Percentiles rank a stretch among this genome's conserved stretches.
Evolutionary conservation across 2,888 invertebrate genomes (phyloP).

Genomic region (Andrena marginata): DNA sequence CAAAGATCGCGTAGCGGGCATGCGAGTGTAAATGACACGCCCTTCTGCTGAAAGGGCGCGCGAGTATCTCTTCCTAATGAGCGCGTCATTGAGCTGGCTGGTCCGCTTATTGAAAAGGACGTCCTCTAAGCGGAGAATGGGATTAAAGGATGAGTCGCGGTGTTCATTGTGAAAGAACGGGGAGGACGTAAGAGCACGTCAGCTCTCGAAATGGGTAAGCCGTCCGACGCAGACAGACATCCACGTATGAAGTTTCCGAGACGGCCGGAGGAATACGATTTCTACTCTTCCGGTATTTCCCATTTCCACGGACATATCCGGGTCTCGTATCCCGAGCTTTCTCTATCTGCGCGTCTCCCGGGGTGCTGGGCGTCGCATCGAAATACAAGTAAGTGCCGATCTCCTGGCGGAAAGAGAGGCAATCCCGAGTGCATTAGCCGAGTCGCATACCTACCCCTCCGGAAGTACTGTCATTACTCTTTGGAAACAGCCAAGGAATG

Average conservation of each 20-base stretch:
- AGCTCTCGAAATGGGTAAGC: not conserved
- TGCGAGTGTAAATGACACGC: not conserved
- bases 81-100: not conserved
- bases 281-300: slow-evolving; percentile 56
- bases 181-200: not conserved
- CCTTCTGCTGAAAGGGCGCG: not conserved
- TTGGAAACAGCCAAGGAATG: slow-evolving; percentile 19
- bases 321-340: slow-evolving; percentile 12
- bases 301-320: slow-evolving; percentile 58
- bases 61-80: slow-evolving; percentile 3
- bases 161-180: slow-evolving; percentile 19
- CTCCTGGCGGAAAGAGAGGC: slow-evolving; percentile 49
- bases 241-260: slow-evolving; percentile 25
- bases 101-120: not conserved
- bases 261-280: slow-evolving; percentile 52
- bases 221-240: not conserved
- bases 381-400: slow-evolving; percentile 58
- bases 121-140: slow-evolving; percentile 3
- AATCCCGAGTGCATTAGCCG: slow-evolving; percentile 53
- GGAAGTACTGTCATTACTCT: slow-evolving; percentile 45
- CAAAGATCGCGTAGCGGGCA: not conserved
- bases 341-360: slow-evolving; percentile 1
- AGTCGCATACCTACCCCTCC: slow-evolving; percentile 7
- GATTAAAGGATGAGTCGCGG: slow-evolving; percentile 36
- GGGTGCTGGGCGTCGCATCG: slow-evolving; percentile 18